Base-by-base conservation (phyloP, 2,113 vertebrate genomes). In the Callipepla californica region DNA sequence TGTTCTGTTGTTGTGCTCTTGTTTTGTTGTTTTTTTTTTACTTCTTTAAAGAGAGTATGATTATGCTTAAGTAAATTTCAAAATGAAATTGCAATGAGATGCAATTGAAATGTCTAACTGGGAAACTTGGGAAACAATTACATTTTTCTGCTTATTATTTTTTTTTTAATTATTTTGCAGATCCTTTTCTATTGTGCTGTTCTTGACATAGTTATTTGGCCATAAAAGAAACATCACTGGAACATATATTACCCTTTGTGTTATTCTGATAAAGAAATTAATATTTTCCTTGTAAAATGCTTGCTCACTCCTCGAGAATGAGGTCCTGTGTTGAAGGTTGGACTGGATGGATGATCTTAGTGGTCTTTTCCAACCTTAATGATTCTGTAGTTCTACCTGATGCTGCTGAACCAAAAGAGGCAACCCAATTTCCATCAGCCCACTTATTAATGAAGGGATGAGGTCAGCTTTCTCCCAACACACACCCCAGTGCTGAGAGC, bases 121-220 rank as follows among this genome's bases (percentile, higher is more conserved):
- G 82, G 42, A 89, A 94, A 82, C 75, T 25, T 55, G 96, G 85
- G n/a, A 76, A 94, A 77, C 85, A 30, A 93, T 90, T 94, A 79
- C 72, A 82, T 91, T 95, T 95, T 89, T 89, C 95, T 94, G 92
- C 93, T 94, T 95, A 87, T 89, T 95, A 94, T 92, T 95, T 89
- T 76, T 36, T 96, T 81, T 81, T 85, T 85, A 95, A 95, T 95
- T 94, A 95, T 94, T 95, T 91, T 62, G 7, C 81, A 77, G 79
- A 19, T 69, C 85, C 40, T 79, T 89, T 78, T 87, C 34, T 13
- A 73, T 30, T 13, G 63, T 50, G 76, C 67, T 87, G 80, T 91
- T 92, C 95, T 85, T 91, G 81, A 85, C 76, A 63, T 3, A 50
- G 72, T 44, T 79, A 16, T 55, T 92, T 89, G 66, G 50, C 81